These are phyloP conservation scores for Platyrinchus mystaceus DNA, from an alignment of 2,797 vertebrate species.

Conservation along the genomic window DNA sequence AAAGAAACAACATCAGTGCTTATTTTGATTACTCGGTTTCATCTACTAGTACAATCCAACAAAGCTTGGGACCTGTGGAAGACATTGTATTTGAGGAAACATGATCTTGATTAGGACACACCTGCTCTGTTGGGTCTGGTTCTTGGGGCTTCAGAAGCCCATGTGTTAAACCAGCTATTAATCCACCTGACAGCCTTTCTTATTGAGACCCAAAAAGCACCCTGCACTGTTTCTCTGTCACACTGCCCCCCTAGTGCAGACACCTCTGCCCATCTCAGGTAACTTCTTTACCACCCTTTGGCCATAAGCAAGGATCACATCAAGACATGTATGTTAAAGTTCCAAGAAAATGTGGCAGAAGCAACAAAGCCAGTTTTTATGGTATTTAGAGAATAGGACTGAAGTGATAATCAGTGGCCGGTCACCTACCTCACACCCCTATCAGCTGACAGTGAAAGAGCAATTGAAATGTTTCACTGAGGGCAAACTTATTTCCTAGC, in stretches of 20 bases:
- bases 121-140: not conserved
- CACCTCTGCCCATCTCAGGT: no score
- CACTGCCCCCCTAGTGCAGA: rapidly evolving
- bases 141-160: not conserved
- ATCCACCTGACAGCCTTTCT: not conserved
- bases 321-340: not conserved
- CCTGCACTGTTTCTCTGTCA: not conserved
- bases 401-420: not conserved
- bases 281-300: not conserved
- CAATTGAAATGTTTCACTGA: not conserved
- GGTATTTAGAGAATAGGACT: not conserved
- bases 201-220: not conserved
- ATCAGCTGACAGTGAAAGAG: not conserved
- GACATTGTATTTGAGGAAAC: not conserved
- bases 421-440: not conserved
- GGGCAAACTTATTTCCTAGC: not conserved
- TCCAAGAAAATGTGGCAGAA: not conserved
- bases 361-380: not conserved
- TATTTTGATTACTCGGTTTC: not conserved
- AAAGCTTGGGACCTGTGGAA: not conserved
- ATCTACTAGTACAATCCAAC: not conserved
- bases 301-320: not conserved
- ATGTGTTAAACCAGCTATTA: not conserved
- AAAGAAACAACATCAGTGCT: not conserved
- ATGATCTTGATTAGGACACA: not conserved